Evolutionary conservation across 2,113 vertebrate species (phyloP).

Genomic region (Boleophthalmus pectinirostris): DNA sequence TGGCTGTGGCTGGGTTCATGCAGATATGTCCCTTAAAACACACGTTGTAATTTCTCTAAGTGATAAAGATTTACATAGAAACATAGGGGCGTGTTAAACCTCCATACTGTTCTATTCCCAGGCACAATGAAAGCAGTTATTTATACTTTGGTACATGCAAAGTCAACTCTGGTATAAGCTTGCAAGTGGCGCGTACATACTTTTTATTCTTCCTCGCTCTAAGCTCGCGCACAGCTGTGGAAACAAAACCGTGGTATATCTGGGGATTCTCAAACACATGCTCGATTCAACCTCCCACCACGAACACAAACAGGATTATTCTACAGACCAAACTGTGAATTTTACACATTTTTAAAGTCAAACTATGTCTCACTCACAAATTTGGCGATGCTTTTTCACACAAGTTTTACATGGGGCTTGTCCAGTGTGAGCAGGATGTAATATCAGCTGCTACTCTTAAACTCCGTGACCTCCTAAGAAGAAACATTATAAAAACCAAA

Average conservation of each 20-base stretch:
- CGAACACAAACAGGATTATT: slow-evolving; percentile 13
- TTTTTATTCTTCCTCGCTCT: slow-evolving; percentile 19
- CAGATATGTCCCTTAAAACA: slow-evolving; percentile 51
- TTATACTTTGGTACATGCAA: slow-evolving; percentile 34
- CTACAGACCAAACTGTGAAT: background rate
- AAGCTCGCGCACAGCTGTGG: slow-evolving; percentile 22
- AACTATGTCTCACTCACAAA: background rate
- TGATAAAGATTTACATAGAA: slow-evolving; percentile 41
- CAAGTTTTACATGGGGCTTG: background rate
- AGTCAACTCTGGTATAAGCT: slow-evolving; percentile 40
- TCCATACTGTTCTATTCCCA: slow-evolving; percentile 52
- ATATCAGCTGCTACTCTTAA: background rate
- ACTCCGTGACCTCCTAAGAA: background rate
- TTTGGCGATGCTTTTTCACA: background rate
- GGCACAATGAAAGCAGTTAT: slow-evolving; percentile 51
- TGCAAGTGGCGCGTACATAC: slow-evolving; percentile 9
- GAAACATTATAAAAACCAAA: no score
- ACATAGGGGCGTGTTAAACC: slow-evolving; percentile 39
- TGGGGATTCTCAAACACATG: background rate
- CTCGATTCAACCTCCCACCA: background rate
- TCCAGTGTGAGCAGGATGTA: background rate
- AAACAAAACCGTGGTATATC: slow-evolving; percentile 11
- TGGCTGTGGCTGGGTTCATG: slow-evolving; percentile 18
- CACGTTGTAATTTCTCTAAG: slow-evolving; percentile 48
- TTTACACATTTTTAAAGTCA: slow-evolving; percentile 5